Evolutionary conservation across 2,113 vertebrate genomes (phyloP).

Genomic region (Rhea americana): DNA sequence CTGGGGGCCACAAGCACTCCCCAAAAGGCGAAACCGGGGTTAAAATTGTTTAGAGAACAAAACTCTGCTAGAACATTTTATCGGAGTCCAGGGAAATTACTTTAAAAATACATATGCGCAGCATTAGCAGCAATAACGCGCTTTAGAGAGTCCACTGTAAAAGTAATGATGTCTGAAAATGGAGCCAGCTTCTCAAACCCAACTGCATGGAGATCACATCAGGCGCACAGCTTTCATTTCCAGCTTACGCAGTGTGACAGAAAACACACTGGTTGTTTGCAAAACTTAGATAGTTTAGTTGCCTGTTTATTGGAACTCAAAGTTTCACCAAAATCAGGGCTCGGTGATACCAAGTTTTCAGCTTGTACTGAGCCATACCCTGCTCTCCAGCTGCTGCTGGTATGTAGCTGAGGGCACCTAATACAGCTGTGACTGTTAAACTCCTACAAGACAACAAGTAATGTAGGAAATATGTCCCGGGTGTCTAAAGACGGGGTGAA

Average conservation of each 20-base stretch:
- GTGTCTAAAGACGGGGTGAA: not conserved
- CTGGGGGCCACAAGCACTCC: constrained; percentile 1
- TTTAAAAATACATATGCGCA: constrained; percentile 36
- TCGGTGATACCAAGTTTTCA: not conserved
- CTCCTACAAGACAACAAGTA: too few species aligned
- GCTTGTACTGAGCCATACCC: not conserved
- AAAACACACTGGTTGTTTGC: not conserved
- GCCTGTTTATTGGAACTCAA: not conserved
- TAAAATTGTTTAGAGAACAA: constrained; percentile 54
- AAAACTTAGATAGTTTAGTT: not conserved
- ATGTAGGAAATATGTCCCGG: too few species aligned
- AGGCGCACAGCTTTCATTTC: not conserved
- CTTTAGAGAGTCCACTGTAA: constrained; percentile 24
- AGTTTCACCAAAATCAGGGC: not conserved
- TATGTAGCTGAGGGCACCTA: not conserved
- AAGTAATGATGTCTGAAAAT: not conserved
- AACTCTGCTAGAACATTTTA: constrained; percentile 26
- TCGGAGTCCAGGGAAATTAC: constrained; percentile 57
- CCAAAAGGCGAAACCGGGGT: not conserved
- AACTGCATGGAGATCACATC: not conserved
- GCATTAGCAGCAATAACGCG: constrained; percentile 33
- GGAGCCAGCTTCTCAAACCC: not conserved
- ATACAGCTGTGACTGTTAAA: not conserved
- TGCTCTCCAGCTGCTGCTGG: not conserved
- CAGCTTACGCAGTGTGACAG: not conserved